Percentiles rank a stretch among this genome's conserved stretches.
These are phyloP conservation scores for Bellardia bayeri DNA, from an alignment of 2,888 invertebrate genomes.

Conservation along the genomic window DNA sequence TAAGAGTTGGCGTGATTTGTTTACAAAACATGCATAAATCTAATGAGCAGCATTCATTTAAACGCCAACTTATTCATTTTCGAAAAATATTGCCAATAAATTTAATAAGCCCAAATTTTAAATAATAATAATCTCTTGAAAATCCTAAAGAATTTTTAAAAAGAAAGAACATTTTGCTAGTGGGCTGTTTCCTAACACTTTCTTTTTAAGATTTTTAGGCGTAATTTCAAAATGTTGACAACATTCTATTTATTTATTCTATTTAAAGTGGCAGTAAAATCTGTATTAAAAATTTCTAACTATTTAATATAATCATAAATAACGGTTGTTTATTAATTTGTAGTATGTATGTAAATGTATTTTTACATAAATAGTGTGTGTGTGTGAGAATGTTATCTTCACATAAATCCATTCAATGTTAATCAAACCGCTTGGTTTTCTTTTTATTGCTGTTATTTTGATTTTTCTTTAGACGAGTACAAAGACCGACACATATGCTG, in stretches of 20 bases:
- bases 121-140: not conserved
- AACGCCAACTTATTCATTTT: conserved; percentile 62
- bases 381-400: not conserved
- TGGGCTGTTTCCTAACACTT: not conserved
- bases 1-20: conserved; percentile 70
- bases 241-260: not conserved
- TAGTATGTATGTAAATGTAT: not conserved
- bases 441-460: not conserved
- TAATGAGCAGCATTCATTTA: not conserved
- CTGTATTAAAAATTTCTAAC: not conserved
- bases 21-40: conserved; percentile 60
- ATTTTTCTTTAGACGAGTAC: not conserved
- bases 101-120: not conserved
- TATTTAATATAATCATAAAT: conserved; percentile 1
- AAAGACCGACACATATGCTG: not conserved
- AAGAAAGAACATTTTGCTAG: not conserved
- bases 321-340: conserved; percentile 20
- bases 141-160: not conserved
- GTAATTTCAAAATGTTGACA: not conserved
- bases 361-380: not conserved
- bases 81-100: conserved; percentile 10
- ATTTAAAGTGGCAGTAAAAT: not conserved
- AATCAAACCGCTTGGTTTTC: conserved; percentile 30
- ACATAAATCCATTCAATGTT: conserved; percentile 1
- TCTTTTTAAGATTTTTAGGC: not conserved